Conservation (phyloP, 2,888 invertebrate genomes). For the Taphrorychus bicolor region DNA sequence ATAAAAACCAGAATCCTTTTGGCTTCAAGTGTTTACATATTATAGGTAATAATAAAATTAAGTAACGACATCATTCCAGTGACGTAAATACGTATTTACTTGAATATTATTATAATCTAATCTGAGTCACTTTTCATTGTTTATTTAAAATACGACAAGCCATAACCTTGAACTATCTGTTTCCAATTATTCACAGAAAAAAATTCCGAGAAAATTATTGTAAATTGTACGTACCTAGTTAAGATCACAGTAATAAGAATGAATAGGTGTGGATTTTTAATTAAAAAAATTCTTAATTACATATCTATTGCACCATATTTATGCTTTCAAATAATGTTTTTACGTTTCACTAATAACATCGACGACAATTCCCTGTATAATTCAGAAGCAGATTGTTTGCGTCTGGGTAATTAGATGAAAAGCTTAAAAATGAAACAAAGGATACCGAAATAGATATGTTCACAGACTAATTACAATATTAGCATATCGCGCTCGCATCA, state of each 20-base stretch:
- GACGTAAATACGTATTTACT: too few species aligned
- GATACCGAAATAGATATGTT: conserved; percentile 25
- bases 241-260: too few species aligned
- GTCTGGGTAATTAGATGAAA: conserved; percentile 18
- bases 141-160: not conserved
- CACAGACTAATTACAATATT: conserved; percentile 14
- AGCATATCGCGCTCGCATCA: conserved; percentile 7
- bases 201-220: not conserved
- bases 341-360: not conserved
- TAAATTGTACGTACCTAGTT: not conserved
- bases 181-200: not conserved
- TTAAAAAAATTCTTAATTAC: too few species aligned
- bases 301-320: too few species aligned
- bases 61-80: too few species aligned
- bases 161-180: not conserved
- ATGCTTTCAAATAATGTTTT: too few species aligned
- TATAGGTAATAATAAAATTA: too few species aligned
- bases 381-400: conserved; percentile 1
- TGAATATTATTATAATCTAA: not conserved
- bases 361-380: conserved; percentile 6
- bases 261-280: too few species aligned
- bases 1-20: too few species aligned
- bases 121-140: not conserved
- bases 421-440: conserved; percentile 26
- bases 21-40: too few species aligned